Base-by-base conservation (phyloP, 1,140 invertebrate genomes). In the Macrocentrus cingulum region DNA sequence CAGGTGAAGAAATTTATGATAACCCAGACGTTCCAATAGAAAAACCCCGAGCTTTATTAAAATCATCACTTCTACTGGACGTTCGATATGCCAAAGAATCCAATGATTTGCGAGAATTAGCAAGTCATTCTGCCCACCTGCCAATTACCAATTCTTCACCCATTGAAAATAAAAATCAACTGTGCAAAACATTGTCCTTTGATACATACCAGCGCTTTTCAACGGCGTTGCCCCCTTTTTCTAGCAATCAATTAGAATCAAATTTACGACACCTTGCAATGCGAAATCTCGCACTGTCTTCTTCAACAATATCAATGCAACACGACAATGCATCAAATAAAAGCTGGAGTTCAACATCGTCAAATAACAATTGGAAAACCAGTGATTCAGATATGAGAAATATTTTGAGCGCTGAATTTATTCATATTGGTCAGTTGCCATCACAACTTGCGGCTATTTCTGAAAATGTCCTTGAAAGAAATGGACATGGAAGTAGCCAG, bases 11-110 rank as follows among this genome's bases (percentile, higher is more conserved):
- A 9, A 13, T 39, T 34, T 8, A 52, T n/a, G 36, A 8, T 36
- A 56, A 11, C 37, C 20, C 15, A 6, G 13, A 23, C 22, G 2
- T 25, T 34, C 16, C 44, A 25, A 23, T 48, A 46, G 4, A 37
- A 18, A 39, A 60, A 46, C 42, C 48, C 2, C 50, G 42, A 46
- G 46, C 59, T 15, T 50, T 63, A 19, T 59, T 68, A 42, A 76
- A 73, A 62, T 77, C 75, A 2, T 72, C 71, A 7, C 19, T 77
- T 11, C 69, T 62, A 32, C 61, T 77, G 11, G 74, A 76, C 29
- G 75, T 77, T 9, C 59, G 65, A 54, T 77, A 75, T 18, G 71
- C 60, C 7, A 6, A 64, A 20, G 56, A 62, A 1, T 61, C 70
- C 37, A 39, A 55, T 3, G 67, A 70, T 60, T 49, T 62, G 53